Base-by-base conservation (phyloP, 1,140 invertebrate species). In the Geopemphigus sp. region DNA sequence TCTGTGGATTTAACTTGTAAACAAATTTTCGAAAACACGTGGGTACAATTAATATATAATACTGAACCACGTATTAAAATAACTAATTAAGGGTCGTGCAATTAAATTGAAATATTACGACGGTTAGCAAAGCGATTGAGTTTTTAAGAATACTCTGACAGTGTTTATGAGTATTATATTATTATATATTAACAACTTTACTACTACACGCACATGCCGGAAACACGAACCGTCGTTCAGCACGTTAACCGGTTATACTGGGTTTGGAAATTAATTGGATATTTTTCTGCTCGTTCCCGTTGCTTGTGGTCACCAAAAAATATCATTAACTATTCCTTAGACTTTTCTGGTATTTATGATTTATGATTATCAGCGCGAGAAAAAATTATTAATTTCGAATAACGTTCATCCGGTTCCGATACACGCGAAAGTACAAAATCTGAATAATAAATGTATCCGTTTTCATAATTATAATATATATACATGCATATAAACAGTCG, bases 191-290 rank as follows among this genome's bases (percentile, higher is more conserved):
- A 66, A 66, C 64, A 66, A 66, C 64, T 66, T 66, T 11, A 45
- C 19, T 24, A 64, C 8, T 10, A 39, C 14, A 50, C 32, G 8
- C 8, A 39, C 32, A 47, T 66, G 39, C 64, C 64, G 64, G 64
- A 45, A 15, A 66, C 64, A 45, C 39, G 63, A 66, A 66, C 64
- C 64, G 64, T 47, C 64, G 32, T 39, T 39, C 3, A 3, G 32
- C 32, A 8, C 22, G 32, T 56, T 56, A 66, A 66, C 64, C 64
- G 64, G 64, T 66, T 66, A 22, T 66, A 66, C 64, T 66, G n/a
- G 64, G 64, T 66, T 66, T 22, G n/a, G 22, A 66, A 66, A 66
- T 66, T 66, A 19, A 11, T 45, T 45, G 39, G 64, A 22, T 66
- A 39, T 39, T 66, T 45, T n/a, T 66, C 64, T 45, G 64, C 32